These are phyloP conservation scores for Bovichtus diacanthus DNA, from an alignment of 2,797 vertebrate species.

Conservation along the genomic window DNA sequence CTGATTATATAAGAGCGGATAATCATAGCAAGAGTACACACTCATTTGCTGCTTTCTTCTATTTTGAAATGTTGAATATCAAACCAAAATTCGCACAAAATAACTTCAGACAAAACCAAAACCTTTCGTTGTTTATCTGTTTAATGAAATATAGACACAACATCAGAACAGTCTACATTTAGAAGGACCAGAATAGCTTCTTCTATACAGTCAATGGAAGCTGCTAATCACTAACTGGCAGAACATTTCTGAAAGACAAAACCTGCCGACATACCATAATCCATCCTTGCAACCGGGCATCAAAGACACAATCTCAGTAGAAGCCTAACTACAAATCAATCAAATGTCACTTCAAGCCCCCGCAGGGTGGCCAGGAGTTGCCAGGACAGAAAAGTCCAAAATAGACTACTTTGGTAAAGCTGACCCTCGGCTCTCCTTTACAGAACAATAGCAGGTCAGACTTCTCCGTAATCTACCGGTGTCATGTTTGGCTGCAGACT, in stretches of 20 bases:
- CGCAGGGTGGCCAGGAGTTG: constrained; percentile 26
- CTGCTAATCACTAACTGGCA: constrained; percentile 58
- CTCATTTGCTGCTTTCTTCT: neutral
- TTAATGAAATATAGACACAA: neutral
- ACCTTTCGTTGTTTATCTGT: neutral
- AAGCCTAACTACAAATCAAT: constrained; percentile 29
- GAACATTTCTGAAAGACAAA: constrained; percentile 40
- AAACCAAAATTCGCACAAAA: neutral
- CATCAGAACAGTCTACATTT: constrained; percentile 17
- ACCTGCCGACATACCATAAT: constrained; percentile 43
- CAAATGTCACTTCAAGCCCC: constrained; percentile 34
- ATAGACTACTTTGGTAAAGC: constrained; percentile 72
- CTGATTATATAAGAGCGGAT: neutral
- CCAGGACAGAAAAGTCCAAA: constrained; percentile 68
- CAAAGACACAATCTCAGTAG: constrained; percentile 19
- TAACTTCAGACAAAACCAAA: neutral
- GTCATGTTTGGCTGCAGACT: constrained; percentile 62
- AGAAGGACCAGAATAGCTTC: constrained; percentile 53
- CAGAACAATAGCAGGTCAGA: constrained; percentile 71
- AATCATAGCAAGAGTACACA: neutral
- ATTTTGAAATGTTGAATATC: neutral
- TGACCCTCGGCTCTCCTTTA: constrained; percentile 50
- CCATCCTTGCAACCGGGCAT: constrained; percentile 16
- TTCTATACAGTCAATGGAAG: constrained; percentile 29
- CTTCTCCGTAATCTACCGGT: constrained; percentile 53